Evolutionary conservation across 2,113 vertebrate species (phyloP).

Genomic region (Noturus placidus): DNA sequence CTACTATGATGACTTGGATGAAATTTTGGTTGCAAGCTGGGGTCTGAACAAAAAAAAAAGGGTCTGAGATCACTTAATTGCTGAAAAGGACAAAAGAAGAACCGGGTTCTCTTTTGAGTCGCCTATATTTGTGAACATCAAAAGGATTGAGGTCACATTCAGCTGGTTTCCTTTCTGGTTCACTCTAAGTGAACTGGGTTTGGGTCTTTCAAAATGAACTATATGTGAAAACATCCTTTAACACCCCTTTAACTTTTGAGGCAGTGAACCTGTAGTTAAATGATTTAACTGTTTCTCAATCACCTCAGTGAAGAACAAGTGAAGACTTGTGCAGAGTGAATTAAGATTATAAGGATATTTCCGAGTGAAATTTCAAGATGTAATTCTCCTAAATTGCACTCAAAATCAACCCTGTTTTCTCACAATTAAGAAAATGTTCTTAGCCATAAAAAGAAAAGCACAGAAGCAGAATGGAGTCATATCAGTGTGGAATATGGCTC

Average conservation of each 20-base stretch:
- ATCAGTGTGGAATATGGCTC: background rate
- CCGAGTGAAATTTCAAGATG: background rate
- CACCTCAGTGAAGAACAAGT: background rate
- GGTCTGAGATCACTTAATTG: no score
- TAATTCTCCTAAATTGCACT: background rate
- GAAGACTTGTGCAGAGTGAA: background rate
- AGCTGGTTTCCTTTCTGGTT: no score
- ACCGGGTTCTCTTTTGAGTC: no score
- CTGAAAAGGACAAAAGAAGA: no score
- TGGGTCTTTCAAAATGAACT: no score
- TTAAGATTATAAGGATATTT: background rate
- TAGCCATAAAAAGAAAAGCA: conserved; percentile 9
- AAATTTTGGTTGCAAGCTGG: no score
- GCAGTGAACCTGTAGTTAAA: background rate
- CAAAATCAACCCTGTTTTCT: background rate
- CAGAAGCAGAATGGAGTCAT: conserved; percentile 1
- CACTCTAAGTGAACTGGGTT: no score
- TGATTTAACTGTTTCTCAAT: background rate
- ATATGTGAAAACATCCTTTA: background rate
- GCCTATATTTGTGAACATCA: no score
- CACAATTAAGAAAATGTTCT: background rate
- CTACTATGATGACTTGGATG: no score
- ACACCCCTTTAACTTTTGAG: background rate
- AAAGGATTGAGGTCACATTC: no score
- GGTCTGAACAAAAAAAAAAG: no score